Percentiles rank a stretch among this genome's conserved stretches.
phyloP scores from a whole-genome alignment of 2,888 invertebrate species.

The Cerastoderma edule region DNA sequence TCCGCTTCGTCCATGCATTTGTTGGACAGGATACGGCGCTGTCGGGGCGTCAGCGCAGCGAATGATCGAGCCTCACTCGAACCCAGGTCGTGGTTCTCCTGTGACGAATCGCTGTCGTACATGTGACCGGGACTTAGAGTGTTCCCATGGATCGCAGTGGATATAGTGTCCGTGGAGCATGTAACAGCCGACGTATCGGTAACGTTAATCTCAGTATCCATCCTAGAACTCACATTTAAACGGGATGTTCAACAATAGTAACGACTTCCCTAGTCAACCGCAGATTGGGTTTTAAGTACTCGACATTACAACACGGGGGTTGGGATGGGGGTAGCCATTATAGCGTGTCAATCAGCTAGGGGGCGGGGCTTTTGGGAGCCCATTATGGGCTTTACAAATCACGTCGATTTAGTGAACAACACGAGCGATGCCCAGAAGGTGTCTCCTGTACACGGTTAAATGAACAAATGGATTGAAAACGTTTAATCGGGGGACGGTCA shows the following conservation, averaged over 20 bases:
- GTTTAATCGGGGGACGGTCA: conserved; percentile 11
- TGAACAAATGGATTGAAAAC: conserved; percentile 25
- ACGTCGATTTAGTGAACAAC: conserved; percentile 26
- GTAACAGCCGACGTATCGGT: conserved; percentile 8
- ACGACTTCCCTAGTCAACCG: conserved; percentile 5
- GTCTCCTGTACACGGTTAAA: conserved; percentile 20
- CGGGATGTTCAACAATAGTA: no score
- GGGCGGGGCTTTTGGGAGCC: conserved; percentile 34
- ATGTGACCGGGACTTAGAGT: conserved; percentile 21
- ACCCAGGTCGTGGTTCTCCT: conserved; percentile 47
- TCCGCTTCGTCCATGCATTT: conserved; percentile 75
- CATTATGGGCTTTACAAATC: conserved; percentile 37
- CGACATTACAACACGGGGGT: neutral
- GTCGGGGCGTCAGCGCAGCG: conserved; percentile 21
- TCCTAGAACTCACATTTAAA: no score
- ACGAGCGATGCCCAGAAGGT: conserved; percentile 11
- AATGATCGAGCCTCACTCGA: conserved; percentile 4
- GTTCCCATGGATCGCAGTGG: neutral
- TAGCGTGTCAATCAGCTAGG: conserved; percentile 39
- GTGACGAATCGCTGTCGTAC: conserved; percentile 62
- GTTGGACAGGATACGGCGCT: conserved; percentile 24
- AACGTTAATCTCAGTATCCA: conserved; percentile 12
- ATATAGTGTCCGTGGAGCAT: conserved; percentile 11
- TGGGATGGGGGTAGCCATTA: conserved; percentile 14
- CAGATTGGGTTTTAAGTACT: conserved; percentile 5